Evolutionary conservation across 2,113 vertebrate genomes (phyloP).

Genomic region (Chamaea fasciata): DNA sequence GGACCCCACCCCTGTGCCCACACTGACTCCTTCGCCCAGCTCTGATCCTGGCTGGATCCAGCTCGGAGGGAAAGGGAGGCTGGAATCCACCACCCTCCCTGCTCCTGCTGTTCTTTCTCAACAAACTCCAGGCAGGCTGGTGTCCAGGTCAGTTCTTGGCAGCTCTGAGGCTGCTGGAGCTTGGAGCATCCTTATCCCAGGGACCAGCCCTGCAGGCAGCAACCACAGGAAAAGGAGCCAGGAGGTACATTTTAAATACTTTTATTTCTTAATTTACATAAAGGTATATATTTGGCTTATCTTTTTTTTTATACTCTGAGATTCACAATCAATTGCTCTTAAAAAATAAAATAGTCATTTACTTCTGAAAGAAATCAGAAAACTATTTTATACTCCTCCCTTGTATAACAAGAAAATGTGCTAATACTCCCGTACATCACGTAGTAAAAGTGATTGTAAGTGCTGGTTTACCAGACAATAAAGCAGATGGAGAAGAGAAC

Average conservation of each 20-base stretch:
- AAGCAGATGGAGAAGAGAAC: background rate
- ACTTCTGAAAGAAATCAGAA: slow-evolving; percentile 93
- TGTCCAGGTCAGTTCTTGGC: background rate
- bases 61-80: background rate
- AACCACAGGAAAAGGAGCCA: background rate
- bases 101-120: background rate
- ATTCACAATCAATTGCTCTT: slow-evolving; percentile 87
- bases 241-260: slow-evolving; percentile 74
- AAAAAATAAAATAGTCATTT: slow-evolving; percentile 95
- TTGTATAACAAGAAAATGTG: slow-evolving; percentile 98
- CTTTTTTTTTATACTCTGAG: slow-evolving; percentile 73
- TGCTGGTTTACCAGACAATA: slow-evolving; percentile 46
- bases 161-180: background rate
- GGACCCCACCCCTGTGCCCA: background rate
- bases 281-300: slow-evolving; percentile 87
- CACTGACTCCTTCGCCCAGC: background rate
- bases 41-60: background rate
- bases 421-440: slow-evolving; percentile 63
- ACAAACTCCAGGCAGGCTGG: background rate
- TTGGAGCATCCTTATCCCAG: background rate
- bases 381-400: slow-evolving; percentile 87
- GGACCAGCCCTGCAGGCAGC: background rate
- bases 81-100: background rate
- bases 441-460: slow-evolving; percentile 43
- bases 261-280: slow-evolving; percentile 98